phyloP scores from a whole-genome alignment of 2,888 invertebrate genomes.

The Acronicta psi region DNA sequence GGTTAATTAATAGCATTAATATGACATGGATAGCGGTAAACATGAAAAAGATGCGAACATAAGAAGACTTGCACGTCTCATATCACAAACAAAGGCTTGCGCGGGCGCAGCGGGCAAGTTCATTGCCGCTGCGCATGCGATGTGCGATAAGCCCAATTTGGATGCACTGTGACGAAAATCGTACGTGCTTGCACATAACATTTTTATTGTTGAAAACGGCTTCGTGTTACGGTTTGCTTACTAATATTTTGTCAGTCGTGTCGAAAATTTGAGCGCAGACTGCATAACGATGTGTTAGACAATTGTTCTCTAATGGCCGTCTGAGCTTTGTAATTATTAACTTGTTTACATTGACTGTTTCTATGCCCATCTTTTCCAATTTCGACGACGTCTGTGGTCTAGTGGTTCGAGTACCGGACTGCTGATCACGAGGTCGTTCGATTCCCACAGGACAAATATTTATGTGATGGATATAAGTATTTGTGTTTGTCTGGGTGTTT shows the following conservation, averaged over 20 bases:
- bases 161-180: slow-evolving; percentile 62
- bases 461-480: too few relatives aligned
- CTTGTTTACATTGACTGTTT: slow-evolving; percentile 6
- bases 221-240: slow-evolving; percentile 20
- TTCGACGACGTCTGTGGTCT: too few relatives aligned
- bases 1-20: slow-evolving; percentile 51
- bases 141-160: slow-evolving; percentile 72
- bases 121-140: slow-evolving; percentile 75
- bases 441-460: too few relatives aligned
- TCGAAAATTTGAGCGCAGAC: slow-evolving; percentile 14
- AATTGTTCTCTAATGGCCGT: slow-evolving; percentile 14
- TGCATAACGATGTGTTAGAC: slow-evolving; percentile 12
- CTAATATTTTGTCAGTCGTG: slow-evolving; percentile 33
- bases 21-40: slow-evolving; percentile 36
- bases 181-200: slow-evolving; percentile 50
- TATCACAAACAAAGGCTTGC: slow-evolving; percentile 49
- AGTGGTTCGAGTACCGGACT: too few relatives aligned
- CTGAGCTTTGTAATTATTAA: slow-evolving; percentile 4
- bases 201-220: slow-evolving; percentile 22
- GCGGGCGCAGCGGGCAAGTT: slow-evolving; percentile 65
- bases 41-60: slow-evolving; percentile 54
- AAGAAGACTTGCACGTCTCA: slow-evolving; percentile 41
- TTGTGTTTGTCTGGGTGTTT: too few relatives aligned
- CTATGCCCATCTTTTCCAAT: too few relatives aligned
- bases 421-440: too few relatives aligned